These are phyloP conservation scores for Henricia sp. DNA, from an alignment of 53 echinoderm and acorn worm species.

Conservation along the genomic window DNA sequence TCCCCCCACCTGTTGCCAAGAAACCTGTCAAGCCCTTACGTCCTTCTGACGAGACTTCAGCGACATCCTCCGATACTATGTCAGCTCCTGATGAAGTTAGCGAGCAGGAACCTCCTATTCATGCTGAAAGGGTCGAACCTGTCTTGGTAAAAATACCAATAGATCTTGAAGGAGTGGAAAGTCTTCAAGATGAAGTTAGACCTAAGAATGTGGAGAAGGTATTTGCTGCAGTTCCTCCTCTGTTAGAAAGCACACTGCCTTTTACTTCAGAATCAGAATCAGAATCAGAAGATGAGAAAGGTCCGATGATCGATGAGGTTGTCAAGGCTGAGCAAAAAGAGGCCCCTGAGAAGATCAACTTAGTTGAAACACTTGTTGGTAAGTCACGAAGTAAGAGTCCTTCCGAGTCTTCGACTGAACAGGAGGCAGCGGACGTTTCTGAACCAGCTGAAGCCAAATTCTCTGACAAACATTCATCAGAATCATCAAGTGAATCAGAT, in stretches of 20 bases:
- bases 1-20: constrained; percentile 27
- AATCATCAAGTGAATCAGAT: constrained; percentile 31
- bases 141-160: not conserved
- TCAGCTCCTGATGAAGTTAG: not conserved
- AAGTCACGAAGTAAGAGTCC: not conserved
- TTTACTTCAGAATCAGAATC: constrained; percentile 28
- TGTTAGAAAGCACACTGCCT: constrained; percentile 25
- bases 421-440: not conserved
- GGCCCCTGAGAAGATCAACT: not conserved
- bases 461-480: not conserved
- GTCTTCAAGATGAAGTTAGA: too few relatives aligned
- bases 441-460: not conserved
- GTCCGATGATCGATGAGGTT: constrained; percentile 18
- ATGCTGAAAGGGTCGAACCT: constrained; percentile 9
- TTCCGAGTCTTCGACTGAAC: constrained; percentile 14
- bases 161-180: too few relatives aligned
- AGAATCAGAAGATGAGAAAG: constrained; percentile 26
- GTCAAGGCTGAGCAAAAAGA: constrained; percentile 21
- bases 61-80: not conserved
- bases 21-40: constrained; percentile 5
- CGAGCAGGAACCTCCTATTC: constrained; percentile 34
- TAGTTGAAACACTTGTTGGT: not conserved
- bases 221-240: constrained; percentile 12
- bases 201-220: constrained; percentile 19
- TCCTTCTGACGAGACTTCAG: not conserved